Conservation (phyloP, 2,797 vertebrate species). For the Naso thynnoides region DNA sequence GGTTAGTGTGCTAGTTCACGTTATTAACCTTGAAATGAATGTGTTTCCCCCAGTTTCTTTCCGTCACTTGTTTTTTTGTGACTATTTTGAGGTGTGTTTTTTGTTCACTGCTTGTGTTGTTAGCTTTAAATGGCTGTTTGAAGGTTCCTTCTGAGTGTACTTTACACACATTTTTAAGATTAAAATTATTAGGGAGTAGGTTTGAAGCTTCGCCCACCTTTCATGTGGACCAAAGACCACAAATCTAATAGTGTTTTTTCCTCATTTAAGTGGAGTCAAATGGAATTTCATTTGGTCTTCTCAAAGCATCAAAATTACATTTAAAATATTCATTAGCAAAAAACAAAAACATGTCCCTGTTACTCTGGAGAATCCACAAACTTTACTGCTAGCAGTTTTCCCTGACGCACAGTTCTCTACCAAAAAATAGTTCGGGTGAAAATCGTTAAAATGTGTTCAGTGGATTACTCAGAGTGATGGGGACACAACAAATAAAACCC, state of each 20-base stretch:
- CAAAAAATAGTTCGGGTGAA: not conserved
- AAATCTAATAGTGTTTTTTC: not conserved
- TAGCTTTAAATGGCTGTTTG: not conserved
- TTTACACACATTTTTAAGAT: not conserved
- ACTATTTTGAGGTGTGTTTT: constrained; percentile 7
- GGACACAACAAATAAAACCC: not conserved
- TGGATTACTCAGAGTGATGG: constrained; percentile 6
- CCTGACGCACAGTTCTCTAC: not conserved
- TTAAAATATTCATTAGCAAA: not conserved
- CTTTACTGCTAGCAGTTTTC: not conserved
- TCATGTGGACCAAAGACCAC: not conserved
- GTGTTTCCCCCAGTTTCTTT: constrained; percentile 16
- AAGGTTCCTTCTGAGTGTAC: not conserved
- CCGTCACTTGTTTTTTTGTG: constrained; percentile 26
- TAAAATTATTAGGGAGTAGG: not conserved
- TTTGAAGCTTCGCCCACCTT: not conserved
- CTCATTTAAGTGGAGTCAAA: not conserved
- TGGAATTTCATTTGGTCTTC: not conserved
- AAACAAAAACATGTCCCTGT: not conserved
- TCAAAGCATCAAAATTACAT: not conserved
- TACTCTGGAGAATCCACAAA: not conserved
- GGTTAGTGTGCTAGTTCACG: constrained; percentile 2
- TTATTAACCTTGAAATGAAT: constrained; percentile 8
- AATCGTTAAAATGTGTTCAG: not conserved
- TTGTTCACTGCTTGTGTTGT: not conserved